Evolutionary conservation across 2,888 invertebrate genomes (phyloP).

Genomic region (Cylindroiulus punctatus): DNA sequence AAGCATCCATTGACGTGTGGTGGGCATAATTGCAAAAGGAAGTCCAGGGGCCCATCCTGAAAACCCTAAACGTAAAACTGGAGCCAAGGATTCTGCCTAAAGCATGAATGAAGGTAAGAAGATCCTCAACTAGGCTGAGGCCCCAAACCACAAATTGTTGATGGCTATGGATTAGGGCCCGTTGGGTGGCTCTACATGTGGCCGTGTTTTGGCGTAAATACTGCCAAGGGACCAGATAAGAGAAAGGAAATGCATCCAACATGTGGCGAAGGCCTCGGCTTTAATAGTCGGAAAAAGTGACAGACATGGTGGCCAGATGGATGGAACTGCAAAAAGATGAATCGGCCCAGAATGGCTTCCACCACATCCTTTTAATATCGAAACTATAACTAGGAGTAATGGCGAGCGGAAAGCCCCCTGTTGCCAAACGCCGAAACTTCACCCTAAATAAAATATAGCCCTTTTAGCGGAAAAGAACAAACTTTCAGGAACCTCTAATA

Average conservation of each 20-base stretch:
- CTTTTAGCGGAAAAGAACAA: not conserved
- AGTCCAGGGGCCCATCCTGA: not conserved
- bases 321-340: slow-evolving; percentile 32
- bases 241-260: slow-evolving; percentile 34
- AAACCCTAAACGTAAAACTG: not conserved
- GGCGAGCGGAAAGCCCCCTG: slow-evolving; percentile 13
- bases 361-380: slow-evolving; percentile 42
- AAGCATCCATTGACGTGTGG: not conserved
- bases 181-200: slow-evolving; percentile 29
- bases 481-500: not conserved
- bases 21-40: slow-evolving; percentile 13
- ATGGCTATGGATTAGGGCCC: slow-evolving; percentile 4
- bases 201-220: not conserved
- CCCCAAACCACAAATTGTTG: slow-evolving; percentile 14
- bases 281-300: not conserved
- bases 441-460: too few species aligned
- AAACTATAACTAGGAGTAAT: slow-evolving; percentile 22
- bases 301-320: slow-evolving; percentile 20
- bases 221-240: slow-evolving; percentile 6
- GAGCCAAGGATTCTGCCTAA: not conserved
- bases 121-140: slow-evolving; percentile 5
- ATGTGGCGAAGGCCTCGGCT: slow-evolving; percentile 13
- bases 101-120: slow-evolving; percentile 25
- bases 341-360: not conserved
- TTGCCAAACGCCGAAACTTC: not conserved